phyloP scores from a whole-genome alignment of 1,140 invertebrate species.

The Bombus confusus region DNA sequence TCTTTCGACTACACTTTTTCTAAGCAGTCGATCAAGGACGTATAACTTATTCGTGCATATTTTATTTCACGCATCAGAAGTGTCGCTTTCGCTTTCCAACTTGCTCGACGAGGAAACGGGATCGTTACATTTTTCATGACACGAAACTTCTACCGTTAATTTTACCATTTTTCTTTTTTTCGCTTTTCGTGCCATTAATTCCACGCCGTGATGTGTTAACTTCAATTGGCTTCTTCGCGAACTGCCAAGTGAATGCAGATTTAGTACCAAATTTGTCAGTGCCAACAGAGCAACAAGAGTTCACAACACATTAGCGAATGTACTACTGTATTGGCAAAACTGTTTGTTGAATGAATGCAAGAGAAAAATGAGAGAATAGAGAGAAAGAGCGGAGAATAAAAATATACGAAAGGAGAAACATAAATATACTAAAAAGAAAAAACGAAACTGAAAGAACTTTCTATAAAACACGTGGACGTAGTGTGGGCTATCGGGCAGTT shows the following conservation, averaged over 20 bases:
- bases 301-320: no score
- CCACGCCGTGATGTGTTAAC: no score
- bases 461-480: no score
- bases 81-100: slow-evolving; percentile 9
- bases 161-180: neutral
- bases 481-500: no score
- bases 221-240: neutral
- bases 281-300: no score
- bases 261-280: neutral
- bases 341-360: no score
- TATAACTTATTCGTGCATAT: neutral
- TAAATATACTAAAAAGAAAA: no score
- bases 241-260: neutral
- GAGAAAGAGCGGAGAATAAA: no score
- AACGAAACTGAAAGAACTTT: no score
- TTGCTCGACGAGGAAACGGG: neutral
- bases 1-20: neutral
- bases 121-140: neutral
- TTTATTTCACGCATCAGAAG: slow-evolving; percentile 1
- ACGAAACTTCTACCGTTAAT: neutral
- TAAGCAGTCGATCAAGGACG: slow-evolving; percentile 4
- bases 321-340: no score
- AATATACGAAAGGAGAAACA: no score
- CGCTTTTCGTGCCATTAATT: neutral
- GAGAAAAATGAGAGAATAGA: no score